Conservation (phyloP, 2,797 vertebrate species). For the Leptatherina wallacei region DNA sequence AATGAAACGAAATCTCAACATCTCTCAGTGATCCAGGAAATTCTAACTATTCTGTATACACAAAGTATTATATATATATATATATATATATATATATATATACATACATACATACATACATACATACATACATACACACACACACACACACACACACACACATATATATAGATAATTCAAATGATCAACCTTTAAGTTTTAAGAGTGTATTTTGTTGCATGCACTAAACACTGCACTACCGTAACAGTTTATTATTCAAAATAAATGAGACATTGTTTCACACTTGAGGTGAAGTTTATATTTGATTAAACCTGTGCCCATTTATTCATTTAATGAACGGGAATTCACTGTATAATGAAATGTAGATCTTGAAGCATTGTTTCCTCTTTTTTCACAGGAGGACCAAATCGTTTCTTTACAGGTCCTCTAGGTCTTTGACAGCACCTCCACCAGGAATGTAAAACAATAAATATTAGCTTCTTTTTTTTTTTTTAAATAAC, state of each 20-base stretch:
- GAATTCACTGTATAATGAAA: background rate
- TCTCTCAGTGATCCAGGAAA: constrained; percentile 3
- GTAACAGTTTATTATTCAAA: too few species aligned
- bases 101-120: too few species aligned
- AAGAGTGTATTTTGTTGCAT: too few species aligned
- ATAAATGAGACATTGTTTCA: constrained; percentile 19
- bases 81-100: too few species aligned
- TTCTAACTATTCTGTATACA: constrained; percentile 1
- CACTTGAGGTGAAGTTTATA: constrained; percentile 35
- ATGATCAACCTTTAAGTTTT: too few species aligned
- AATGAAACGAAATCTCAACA: constrained; percentile 10
- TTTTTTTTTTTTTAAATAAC: background rate
- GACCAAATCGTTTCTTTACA: background rate
- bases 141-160: too few species aligned
- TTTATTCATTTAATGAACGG: background rate
- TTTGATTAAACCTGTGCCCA: constrained; percentile 27
- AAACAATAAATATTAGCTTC: too few species aligned
- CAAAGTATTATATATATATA: too few species aligned
- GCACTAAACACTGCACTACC: too few species aligned
- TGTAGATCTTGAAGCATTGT: background rate
- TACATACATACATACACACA: too few species aligned
- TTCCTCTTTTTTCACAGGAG: background rate
- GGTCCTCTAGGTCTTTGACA: background rate
- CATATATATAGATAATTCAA: too few species aligned
- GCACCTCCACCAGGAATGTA: background rate